phyloP scores from a whole-genome alignment of 2,888 invertebrate genomes.

The Phanerotoma sp. region DNA sequence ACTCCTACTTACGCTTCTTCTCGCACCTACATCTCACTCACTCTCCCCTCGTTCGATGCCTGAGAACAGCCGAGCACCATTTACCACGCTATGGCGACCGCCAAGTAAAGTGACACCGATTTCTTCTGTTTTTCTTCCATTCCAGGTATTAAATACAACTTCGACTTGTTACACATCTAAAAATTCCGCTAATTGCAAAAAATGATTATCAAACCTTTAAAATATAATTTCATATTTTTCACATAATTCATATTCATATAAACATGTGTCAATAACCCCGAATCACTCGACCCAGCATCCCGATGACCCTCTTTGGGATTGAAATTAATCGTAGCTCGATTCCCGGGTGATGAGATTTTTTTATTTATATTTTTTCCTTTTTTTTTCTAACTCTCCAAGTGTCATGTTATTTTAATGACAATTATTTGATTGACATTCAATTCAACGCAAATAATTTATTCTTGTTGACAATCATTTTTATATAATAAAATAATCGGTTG shows the following conservation, averaged over 20 bases:
- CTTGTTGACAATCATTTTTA: too few relatives aligned
- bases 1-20: conserved; percentile 29
- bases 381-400: not conserved
- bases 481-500: too few relatives aligned
- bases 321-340: conserved; percentile 5
- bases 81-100: not conserved
- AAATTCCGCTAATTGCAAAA: too few relatives aligned
- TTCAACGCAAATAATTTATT: too few relatives aligned
- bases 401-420: not conserved
- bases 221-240: too few relatives aligned
- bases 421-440: too few relatives aligned
- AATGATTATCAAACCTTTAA: too few relatives aligned
- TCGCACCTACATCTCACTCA: not conserved
- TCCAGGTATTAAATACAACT: too few relatives aligned
- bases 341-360: conserved; percentile 3
- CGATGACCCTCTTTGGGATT: conserved; percentile 7
- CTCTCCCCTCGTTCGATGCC: too few relatives aligned
- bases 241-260: not conserved
- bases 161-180: too few relatives aligned
- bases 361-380: not conserved
- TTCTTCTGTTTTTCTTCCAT: not conserved
- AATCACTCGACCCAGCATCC: not conserved
- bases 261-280: conserved; percentile 13
- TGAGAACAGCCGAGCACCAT: not conserved
- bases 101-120: not conserved